Conservation (phyloP, 2,888 invertebrate species). For the Idaea biselata region DNA sequence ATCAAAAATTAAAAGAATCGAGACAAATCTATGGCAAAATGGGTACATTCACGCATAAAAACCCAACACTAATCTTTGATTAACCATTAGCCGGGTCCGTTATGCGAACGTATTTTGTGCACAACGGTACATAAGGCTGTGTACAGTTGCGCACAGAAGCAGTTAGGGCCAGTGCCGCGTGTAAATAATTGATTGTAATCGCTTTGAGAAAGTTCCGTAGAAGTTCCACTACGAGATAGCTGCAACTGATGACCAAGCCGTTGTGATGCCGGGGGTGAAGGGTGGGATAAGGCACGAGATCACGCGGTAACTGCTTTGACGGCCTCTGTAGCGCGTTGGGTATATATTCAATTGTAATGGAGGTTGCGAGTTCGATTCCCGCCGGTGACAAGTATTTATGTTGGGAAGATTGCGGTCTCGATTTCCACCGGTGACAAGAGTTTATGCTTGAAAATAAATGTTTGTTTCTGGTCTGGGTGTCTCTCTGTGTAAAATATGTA, state of each 20-base stretch:
- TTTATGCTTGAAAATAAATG: too few species aligned
- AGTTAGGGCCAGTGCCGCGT: conserved; percentile 32
- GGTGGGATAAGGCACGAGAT: not conserved
- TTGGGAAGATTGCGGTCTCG: too few species aligned
- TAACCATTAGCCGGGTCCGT: not conserved
- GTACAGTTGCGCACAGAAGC: conserved; percentile 19
- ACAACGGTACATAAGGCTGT: conserved; percentile 1
- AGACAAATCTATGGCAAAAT: not conserved
- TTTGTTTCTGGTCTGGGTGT: too few species aligned
- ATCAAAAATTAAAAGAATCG: not conserved
- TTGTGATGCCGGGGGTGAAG: conserved; percentile 3
- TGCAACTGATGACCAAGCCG: conserved; percentile 50
- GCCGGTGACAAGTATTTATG: too few species aligned
- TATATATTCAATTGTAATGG: too few species aligned
- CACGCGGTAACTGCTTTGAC: not conserved
- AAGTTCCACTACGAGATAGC: conserved; percentile 33
- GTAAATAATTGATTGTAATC: conserved; percentile 56
- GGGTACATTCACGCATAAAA: not conserved
- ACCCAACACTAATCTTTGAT: not conserved
- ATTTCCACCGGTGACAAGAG: too few species aligned
- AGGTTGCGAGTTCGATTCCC: too few species aligned
- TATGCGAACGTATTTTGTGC: conserved; percentile 1
- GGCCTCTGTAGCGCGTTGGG: too few species aligned
- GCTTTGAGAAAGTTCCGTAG: conserved; percentile 33
- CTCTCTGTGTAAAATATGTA: too few species aligned